Evolutionary conservation across 2,113 vertebrate species (phyloP).

Genomic region (Catharus minimus): DNA sequence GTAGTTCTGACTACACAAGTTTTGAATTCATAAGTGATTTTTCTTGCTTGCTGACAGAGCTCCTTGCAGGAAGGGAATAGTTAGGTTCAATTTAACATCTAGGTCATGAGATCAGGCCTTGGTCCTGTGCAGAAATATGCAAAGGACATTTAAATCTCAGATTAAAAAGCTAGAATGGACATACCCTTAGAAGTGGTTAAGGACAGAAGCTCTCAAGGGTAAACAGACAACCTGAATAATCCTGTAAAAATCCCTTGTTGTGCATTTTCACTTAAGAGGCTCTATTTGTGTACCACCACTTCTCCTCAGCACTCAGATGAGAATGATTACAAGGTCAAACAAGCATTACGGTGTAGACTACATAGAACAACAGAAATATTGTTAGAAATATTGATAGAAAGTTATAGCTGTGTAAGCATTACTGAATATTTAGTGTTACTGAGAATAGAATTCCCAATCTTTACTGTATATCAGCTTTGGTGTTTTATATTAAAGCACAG

Average conservation of each 20-base stretch:
- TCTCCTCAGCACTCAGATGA: background rate
- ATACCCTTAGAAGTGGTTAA: background rate
- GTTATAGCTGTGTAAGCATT: background rate
- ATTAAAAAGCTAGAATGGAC: background rate
- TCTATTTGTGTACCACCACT: background rate
- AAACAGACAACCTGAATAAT: background rate
- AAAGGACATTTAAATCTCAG: background rate
- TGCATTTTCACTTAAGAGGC: background rate
- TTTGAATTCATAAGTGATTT: conserved; percentile 24
- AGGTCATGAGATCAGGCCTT: background rate
- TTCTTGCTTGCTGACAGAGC: background rate
- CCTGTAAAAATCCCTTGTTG: background rate
- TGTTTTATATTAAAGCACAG: background rate
- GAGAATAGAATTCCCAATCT: background rate
- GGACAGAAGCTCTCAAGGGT: background rate
- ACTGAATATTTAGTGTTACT: background rate
- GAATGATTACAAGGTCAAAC: background rate
- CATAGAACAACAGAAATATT: background rate
- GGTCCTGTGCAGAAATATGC: background rate
- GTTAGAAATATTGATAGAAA: background rate
- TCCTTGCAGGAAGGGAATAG: background rate
- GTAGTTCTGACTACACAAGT: conserved; percentile 15
- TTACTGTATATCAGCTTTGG: background rate
- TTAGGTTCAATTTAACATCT: background rate
- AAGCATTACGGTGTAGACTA: background rate